Conservation (phyloP, 2,888 invertebrate genomes). For the Acleris laterana region DNA sequence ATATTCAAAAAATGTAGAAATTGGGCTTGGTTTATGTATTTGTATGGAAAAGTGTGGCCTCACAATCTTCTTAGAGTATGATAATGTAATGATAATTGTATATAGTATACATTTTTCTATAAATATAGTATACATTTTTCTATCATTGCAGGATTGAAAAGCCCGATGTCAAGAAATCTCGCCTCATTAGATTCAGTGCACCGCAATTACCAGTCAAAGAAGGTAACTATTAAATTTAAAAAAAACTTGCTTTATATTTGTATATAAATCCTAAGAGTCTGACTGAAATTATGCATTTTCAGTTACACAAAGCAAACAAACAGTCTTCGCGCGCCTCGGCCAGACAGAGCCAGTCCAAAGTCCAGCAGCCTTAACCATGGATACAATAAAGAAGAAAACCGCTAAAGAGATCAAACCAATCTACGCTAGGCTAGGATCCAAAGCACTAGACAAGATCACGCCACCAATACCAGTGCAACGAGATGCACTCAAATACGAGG, state of each 20-base stretch:
- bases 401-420: slow-evolving; percentile 62
- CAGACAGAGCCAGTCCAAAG: slow-evolving; percentile 53
- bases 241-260: not conserved
- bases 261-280: not conserved
- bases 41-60: not conserved
- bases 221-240: slow-evolving; percentile 50
- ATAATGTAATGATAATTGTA: too few species aligned
- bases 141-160: slow-evolving; percentile 49
- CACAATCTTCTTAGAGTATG: not conserved
- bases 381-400: too few species aligned
- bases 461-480: slow-evolving; percentile 59
- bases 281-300: slow-evolving; percentile 18
- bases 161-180: slow-evolving; percentile 58
- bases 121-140: too few species aligned
- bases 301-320: slow-evolving; percentile 49
- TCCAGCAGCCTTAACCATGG: slow-evolving; percentile 11
- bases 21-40: too few species aligned
- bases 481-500: slow-evolving; percentile 77
- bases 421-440: slow-evolving; percentile 70
- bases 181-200: slow-evolving; percentile 63
- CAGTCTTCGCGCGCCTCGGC: slow-evolving; percentile 76
- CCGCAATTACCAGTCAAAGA: slow-evolving; percentile 55
- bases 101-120: slow-evolving; percentile 20
- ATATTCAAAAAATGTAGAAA: too few species aligned
- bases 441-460: slow-evolving; percentile 43